These are phyloP conservation scores for Stictonetta naevosa DNA, from an alignment of 2,113 vertebrate species.

Conservation along the genomic window DNA sequence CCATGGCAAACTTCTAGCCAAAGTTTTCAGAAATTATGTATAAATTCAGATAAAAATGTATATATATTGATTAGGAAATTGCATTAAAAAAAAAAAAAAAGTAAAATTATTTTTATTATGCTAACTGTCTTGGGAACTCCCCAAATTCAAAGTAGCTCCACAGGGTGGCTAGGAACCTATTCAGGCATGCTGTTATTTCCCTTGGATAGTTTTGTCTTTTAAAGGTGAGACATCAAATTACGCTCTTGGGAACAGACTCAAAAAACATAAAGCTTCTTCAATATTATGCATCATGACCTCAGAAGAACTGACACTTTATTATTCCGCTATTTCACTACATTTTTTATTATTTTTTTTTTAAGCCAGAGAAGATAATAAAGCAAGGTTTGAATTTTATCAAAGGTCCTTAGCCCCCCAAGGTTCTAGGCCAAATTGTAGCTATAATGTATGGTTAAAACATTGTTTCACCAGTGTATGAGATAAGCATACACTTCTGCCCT, in stretches of 20 bases:
- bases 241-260: background rate
- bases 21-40: background rate
- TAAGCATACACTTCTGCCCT: background rate
- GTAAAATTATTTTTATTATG: background rate
- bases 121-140: background rate
- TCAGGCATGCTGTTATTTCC: background rate
- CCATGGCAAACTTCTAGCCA: background rate
- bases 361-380: background rate
- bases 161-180: background rate
- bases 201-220: conserved; percentile 10
- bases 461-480: background rate
- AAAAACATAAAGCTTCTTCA: background rate
- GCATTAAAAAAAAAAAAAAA: background rate
- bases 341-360: background rate
- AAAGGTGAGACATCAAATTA: background rate
- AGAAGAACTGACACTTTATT: background rate
- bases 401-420: background rate
- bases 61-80: background rate
- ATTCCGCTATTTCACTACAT: background rate
- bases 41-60: background rate
- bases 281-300: background rate
- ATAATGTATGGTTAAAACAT: rapidly evolving
- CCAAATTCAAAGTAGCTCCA: background rate
- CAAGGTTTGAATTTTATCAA: background rate
- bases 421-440: background rate